Base-by-base conservation (phyloP, 2,113 vertebrate genomes). In the Leptobrachium ailaonicum region DNA sequence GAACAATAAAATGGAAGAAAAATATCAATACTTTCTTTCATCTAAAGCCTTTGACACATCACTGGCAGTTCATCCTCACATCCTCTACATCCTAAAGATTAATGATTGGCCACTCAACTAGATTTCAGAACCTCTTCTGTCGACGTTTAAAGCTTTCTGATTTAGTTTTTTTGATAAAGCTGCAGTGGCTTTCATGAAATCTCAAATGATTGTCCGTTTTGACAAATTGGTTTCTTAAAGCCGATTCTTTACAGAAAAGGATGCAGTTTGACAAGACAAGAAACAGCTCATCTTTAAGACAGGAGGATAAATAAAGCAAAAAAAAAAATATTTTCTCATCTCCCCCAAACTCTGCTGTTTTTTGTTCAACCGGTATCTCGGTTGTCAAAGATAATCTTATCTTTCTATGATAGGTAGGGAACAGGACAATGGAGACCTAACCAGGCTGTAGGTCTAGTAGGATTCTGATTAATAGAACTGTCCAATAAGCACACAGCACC, bases 341-440 rank as follows among this genome's bases (percentile, higher is more conserved):
- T 93, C 58, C 89, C 90, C 85, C 0, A 7, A 69, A 85, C 83
- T 75, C 85, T 73, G 82, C 82, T 83, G 90, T 50, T 87, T 87
- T n/a, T 88, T 87, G 87, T 88, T 92, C 91, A 90, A 91, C 91
- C 90, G 86, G 89, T 91, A 89, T 93, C 91, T 83, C 73, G 69
- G 90, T 92, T 90, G 88, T 94, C 92, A 89, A 89, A 89, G 95
- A 95, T 95, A 95, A 95, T 95, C 94, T 95, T 95, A 95, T 95
- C 94, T 91, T 83, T 66, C 87, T 77, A 84, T 92, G 93, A 93
- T 93, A 93, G 93, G 92, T 92, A 92, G 86, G n/a, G 88, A 89
- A 88, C 86, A 71, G 86, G 91, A 95, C 94, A 95, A 95, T 94
- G 87, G 89, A 87, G 90, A 86, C 89, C 85, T 84, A 88, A 83